Evolutionary conservation across 2,113 vertebrate species (phyloP), one percentile per base, ranked within the genome.

Genomic region (Dendrocopos noguchii): DNA sequence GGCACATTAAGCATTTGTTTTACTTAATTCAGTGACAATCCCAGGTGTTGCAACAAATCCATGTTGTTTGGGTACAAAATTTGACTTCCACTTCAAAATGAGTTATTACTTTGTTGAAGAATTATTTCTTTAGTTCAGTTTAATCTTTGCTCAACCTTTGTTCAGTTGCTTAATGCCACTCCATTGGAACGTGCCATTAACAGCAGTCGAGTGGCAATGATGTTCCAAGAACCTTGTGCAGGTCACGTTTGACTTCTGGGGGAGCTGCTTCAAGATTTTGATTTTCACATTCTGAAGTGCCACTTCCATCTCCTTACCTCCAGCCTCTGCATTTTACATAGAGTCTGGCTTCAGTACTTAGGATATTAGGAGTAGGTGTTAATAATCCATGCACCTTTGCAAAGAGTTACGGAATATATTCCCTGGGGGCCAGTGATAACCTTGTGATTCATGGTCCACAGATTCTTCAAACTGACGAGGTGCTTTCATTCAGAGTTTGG

Each of bases 341-440:
- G 86, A 87, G 57, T 60, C 84, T 87, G 46, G 71, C 65, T 90
- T 74, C 57, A 57, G 68, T 60, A 56, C 61, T 94, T 91, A 67
- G 76, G 61, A 65, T 84, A 87, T 94, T 92, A 87, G 80, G 75
- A 85, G 44, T 85, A 27, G 56, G 12, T 93, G 80, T 94, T 94
- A 94, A 94, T 87, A 94, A 95, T 85, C 72, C 65, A 74, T 93
- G 50, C 61, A 80, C 24, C 61, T 96, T 91, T 91, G 79, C 80
- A 93, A 77, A 87, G 81, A 87, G 68, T 85, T 92, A 65, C n/a
- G 39, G 47, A 91, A 53, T 83, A 72, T 87, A 75, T 87, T 89
- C 89, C 75, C 84, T 36, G 53, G 82, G 84, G 90, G 87, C 46
- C 47, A 9, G 57, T 16, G 80, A 92, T 92, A 87, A 90, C 92